Conservation (phyloP, 2,797 vertebrate species). For the Hippopotamyrus pictus region DNA sequence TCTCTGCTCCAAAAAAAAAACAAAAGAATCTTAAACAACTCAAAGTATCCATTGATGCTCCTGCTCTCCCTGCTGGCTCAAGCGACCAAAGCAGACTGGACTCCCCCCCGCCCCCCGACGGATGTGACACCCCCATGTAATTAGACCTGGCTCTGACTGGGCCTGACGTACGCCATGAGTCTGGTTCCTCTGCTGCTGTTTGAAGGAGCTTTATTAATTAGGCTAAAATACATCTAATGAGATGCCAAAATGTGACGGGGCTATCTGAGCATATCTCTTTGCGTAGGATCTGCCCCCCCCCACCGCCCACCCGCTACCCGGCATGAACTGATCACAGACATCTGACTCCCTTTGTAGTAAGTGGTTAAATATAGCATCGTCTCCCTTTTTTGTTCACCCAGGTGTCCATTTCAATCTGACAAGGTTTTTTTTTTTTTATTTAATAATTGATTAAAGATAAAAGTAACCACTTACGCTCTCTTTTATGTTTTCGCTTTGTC, state of each 20-base stretch:
- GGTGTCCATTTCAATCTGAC: slow-evolving; percentile 9
- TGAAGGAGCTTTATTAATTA: neutral
- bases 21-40: neutral
- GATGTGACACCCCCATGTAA: neutral
- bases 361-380: neutral
- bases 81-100: neutral
- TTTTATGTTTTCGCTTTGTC: neutral
- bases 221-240: slow-evolving; percentile 12
- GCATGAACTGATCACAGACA: neutral
- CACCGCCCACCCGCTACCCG: neutral
- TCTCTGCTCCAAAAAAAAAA: neutral
- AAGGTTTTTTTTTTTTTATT: neutral
- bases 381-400: neutral
- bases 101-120: neutral
- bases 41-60: neutral
- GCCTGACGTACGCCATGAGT: neutral
- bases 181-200: neutral
- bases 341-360: neutral
- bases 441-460: slow-evolving; percentile 9
- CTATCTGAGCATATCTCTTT: neutral
- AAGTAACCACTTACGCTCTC: neutral
- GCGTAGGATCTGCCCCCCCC: neutral
- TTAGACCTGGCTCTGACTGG: neutral
- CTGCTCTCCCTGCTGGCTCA: neutral
- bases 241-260: neutral